These are phyloP conservation scores for Zosterops hypoxanthus DNA, from an alignment of 2,113 vertebrate species.

Conservation along the genomic window DNA sequence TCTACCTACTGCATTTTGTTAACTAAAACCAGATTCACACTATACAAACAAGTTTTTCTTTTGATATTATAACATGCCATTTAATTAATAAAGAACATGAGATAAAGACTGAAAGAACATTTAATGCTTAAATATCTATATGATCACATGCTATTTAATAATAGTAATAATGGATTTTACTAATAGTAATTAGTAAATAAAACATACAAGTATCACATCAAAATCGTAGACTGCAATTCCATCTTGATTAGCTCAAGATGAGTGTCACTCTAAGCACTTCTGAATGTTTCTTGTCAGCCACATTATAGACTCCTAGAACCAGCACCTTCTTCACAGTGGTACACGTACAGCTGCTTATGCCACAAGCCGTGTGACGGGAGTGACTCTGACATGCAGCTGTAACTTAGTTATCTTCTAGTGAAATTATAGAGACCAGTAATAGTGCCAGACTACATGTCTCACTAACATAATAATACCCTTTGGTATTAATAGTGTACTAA, in stretches of 20 bases:
- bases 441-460: neutral
- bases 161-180: neutral
- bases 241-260: neutral
- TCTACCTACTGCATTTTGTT: neutral
- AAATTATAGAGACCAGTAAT: neutral
- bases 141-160: neutral
- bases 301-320: neutral
- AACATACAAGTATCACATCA: neutral
- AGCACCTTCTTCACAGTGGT: neutral
- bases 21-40: neutral
- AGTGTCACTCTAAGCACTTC: neutral
- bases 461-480: neutral
- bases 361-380: neutral
- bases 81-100: neutral
- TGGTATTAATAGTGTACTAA: neutral
- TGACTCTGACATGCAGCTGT: neutral
- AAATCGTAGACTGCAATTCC: neutral
- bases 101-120: neutral
- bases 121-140: neutral
- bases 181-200: neutral
- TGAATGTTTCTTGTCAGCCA: neutral
- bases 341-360: fast-evolving
- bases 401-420: neutral
- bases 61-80: neutral
- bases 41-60: neutral